phyloP scores from a whole-genome alignment of 1,140 invertebrate genomes.

The Plectus sambesii region DNA sequence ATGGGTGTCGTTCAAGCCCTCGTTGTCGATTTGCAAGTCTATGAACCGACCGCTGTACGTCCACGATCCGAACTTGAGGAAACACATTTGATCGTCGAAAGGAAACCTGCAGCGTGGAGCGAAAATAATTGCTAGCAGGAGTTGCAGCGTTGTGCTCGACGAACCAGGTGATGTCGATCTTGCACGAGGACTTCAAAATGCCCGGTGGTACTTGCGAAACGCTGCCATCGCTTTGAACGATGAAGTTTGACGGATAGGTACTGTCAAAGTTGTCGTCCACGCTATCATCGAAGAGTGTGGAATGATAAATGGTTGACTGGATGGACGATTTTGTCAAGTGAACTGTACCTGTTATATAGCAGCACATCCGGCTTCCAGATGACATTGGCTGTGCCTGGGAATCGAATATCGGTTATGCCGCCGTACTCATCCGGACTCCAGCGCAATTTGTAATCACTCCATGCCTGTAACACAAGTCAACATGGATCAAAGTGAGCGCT shows the following conservation, averaged over 20 bases:
- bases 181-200: conserved; percentile 24
- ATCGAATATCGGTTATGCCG: too few relatives aligned
- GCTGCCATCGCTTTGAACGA: conserved; percentile 24
- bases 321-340: not conserved
- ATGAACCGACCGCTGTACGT: conserved; percentile 3
- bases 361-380: too few relatives aligned
- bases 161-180: not conserved
- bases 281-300: not conserved
- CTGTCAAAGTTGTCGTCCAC: conserved; percentile 25
- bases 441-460: too few relatives aligned
- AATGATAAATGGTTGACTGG: not conserved
- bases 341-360: too few relatives aligned
- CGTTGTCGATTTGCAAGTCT: conserved; percentile 8
- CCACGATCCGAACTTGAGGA: conserved; percentile 14
- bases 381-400: too few relatives aligned
- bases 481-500: too few relatives aligned
- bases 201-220: conserved; percentile 30
- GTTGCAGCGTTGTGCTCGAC: not conserved
- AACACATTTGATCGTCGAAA: conserved; percentile 7
- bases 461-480: too few relatives aligned
- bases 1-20: conserved; percentile 1
- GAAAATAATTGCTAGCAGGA: not conserved
- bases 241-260: conserved; percentile 21
- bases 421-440: too few relatives aligned
- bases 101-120: conserved; percentile 3